Base-by-base conservation (phyloP, 2,888 invertebrate species). In the Cephus spinipes region DNA sequence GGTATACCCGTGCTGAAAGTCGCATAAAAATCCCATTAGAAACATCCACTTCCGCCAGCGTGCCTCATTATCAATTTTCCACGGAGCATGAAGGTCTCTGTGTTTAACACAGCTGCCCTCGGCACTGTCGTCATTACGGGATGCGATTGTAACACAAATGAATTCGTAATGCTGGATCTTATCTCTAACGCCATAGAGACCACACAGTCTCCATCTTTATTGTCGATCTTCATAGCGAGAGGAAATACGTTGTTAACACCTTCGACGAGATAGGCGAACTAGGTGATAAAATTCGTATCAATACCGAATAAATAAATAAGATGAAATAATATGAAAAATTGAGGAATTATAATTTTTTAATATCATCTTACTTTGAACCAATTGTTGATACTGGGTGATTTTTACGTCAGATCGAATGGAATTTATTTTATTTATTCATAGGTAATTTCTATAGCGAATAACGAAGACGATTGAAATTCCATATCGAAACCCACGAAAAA, bases 31-130 rank as follows among this genome's bases (percentile, higher is more conserved):
- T 71, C 71, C 33, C 71, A 33, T 33, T 55, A 23, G 55, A 23
- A 23, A 33, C 31, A 31, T 31, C 71, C 32, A 33, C 9, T 71
- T 71, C 71, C 71, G 71, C 12, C 9, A 71, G 1, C 15, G 31
- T 12, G 31, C 71, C 30, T 71, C 71, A 71, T 71, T 71, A 71
- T 71, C 33, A 71, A 33, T 71, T 71, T 71, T 11, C 71, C 71
- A 33, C 33, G 31, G 71, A 71, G 71, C 71, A 71, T 71, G 71
- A 71, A 71, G 71, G 71, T 33, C 71, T 71, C 71, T 15, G 2
- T 15, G 31, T 6, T 71, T 6, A 33, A 2, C 31, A 23, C 31
- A 23, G 12, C n/a, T 33, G 71, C 71, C 71, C 71, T 71, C 71
- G 31, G 30, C 71, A 71, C 71, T 31, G 4, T 69, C 23, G 55